Evolutionary conservation across 2,113 vertebrate species (phyloP), one percentile per base, ranked within the genome.

Genomic region (Austrofundulus limnaeus): DNA sequence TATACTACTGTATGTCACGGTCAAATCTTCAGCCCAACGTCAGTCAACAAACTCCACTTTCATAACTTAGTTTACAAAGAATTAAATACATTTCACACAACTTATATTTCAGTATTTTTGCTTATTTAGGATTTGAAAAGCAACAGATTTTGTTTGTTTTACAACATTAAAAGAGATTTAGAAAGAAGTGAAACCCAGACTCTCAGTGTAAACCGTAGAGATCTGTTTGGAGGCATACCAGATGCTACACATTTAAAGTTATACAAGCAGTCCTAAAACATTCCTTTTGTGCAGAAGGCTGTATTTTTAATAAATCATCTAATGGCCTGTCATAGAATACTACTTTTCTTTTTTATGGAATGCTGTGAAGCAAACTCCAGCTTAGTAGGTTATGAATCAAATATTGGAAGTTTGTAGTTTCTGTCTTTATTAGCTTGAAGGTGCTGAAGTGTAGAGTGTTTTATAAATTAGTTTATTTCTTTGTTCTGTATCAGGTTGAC

Each of bases 401-500:
- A 14, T 16, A 31, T 14, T 14, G 8, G n/a, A 17, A 19, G 52
- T 7, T 54, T 47, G 24, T 47, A 8, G 15, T 25, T 46, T 5
- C 11, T 49, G n/a, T 31, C 9, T 17, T 28, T 28, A 13, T n/a
- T 1, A 28, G 25, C 25, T 28, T 3, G 25, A 28, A 28, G 25
- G 25, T 7, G 7, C 3, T 28, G 25, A 4, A 7, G 25, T 42
- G 7, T 2, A 11, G 19, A 21, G 46, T 47, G 19, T 47, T 23
- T 20, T 28, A 48, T 8, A 11, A 34, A 8, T 34, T 34, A 9
- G 31, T 11, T 2, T 16, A 48, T 14, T 46, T 66, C 16, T 77
- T 8, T 85, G 24, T 63, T 5, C 90, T 66, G 24, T 84, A 84
- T 71, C 90, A 99, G 97, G 89, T 90, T 98, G 89, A 98, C 97